Evolutionary conservation across 2,797 vertebrate species (phyloP), one percentile per base, ranked within the genome.

Genomic region (Enteromius trimaculatus): DNA sequence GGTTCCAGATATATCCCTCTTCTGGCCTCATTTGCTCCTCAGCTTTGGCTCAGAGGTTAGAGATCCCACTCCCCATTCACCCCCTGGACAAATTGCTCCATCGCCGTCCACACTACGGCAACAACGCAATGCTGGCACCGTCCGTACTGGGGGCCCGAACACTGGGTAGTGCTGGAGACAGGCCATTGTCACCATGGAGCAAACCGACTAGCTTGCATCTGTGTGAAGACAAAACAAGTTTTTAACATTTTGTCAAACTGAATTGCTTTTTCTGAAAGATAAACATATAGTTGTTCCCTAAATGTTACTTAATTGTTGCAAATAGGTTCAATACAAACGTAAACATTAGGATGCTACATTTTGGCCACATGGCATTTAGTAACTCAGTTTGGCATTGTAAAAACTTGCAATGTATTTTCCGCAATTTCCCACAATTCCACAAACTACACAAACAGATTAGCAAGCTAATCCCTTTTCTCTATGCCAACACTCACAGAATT

Each of bases 151-250:
- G n/a, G 72, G 55, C 80, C 58, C 26, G 65, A 74, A 65, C 66
- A 74, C 64, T 76, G n/a, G 31, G 71, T 77, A 70, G 76, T 66
- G 65, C 64, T 77, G 79, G 79, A 76, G 55, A 84, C 79, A 60
- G 64, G 44, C 62, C 49, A 70, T 51, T 37, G 60, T 79, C 49
- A 79, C 68, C 75, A 68, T n/a, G 42, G 49, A 64, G 29, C 60
- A 66, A 42, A 78, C 39, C 16, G 4, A 82, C 72, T 55, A 77
- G n/a, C 42, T 51, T 51, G 13, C 77, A 7, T 71, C 51, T 37
- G 31, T 37, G 39, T 58, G 58, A 75, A 39, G 21, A 75, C 6
- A 0, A 39, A 3, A 39, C 72, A 23, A 3, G 21, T n/a, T 75
- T 55, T 55, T 16, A n/a, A n/a, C n/a, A 55, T 16, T 23, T 23